Base-by-base conservation (phyloP, 2,113 vertebrate genomes). In the Aviceda subcristata region DNA sequence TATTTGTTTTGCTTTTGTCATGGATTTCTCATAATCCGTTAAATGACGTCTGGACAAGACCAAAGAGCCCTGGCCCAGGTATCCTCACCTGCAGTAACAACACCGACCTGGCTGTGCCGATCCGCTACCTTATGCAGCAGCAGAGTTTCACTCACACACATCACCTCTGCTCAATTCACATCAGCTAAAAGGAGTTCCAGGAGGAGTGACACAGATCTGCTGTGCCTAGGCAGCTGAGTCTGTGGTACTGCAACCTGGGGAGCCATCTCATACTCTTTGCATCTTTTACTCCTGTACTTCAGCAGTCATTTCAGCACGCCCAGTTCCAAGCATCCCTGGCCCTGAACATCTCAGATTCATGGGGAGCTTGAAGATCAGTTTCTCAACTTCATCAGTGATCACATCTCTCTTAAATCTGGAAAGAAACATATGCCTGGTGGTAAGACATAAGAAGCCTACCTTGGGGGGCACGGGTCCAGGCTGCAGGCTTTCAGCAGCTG, bases 381-480 rank as follows among this genome's bases (percentile, higher is more conserved):
- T 97, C 94, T 94, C 88, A 95, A n/a, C 83, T 94, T 34, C 59
- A 81, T 45, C 53, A 88, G 50, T 68, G 72, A 57, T 74, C 8
- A 11, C 72, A 75, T 80, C 22, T 45, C 43, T 81, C 39, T 86
- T 59, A 39, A 29, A 50, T 93, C 66, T 75, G 51, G 23, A 9
- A 67, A 56, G 88, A 72, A 50, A 36, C 17, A 19, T 21, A 32
- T 2, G 15, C 24, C 66, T 45, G 8, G 10, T 38, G 67, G 55
- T 39, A 79, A 84, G 16, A 68, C 20, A 50, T 3, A 39, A 10
- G 26, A 69, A 80, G 50, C 96, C 93, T 98, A 99, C 99, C 99
- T 99, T 94, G 99, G 98, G 1, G 99, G 99, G 94, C 99, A 99
- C 74, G 98, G 98, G 50, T 99, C 98, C 88, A 98, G 98, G 94